These are phyloP conservation scores for Yponomeuta sedellus DNA, from an alignment of 2,888 invertebrate species.

Conservation along the genomic window DNA sequence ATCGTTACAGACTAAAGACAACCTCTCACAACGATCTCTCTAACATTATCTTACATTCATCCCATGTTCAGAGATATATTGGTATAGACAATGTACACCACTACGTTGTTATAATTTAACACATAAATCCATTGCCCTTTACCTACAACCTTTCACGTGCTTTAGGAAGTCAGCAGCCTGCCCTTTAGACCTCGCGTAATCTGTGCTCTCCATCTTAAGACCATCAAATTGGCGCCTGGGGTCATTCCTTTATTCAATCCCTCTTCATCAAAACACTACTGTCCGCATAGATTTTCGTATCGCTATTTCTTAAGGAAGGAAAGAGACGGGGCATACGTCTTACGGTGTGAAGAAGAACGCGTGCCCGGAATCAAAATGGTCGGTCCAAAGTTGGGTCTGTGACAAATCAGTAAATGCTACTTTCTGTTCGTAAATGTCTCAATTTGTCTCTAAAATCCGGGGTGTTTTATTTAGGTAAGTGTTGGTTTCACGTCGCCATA, in stretches of 20 bases:
- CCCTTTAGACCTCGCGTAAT: conserved; percentile 14
- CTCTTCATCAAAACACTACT: not conserved
- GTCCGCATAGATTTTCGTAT: not conserved
- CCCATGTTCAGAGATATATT: too few relatives aligned
- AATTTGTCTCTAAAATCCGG: conserved; percentile 28
- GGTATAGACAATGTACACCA: too few relatives aligned
- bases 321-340: not conserved
- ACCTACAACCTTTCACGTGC: conserved; percentile 7
- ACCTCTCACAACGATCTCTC: too few relatives aligned
- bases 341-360: not conserved
- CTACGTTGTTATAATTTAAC: not conserved
- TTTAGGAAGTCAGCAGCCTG: not conserved
- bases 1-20: too few relatives aligned
- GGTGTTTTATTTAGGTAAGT: too few relatives aligned
- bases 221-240: conserved; percentile 15
- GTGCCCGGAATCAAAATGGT: too few relatives aligned
- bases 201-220: conserved; percentile 19
- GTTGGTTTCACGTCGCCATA: too few relatives aligned
- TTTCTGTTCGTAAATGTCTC: conserved; percentile 34
- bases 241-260: not conserved
- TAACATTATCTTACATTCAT: too few relatives aligned
- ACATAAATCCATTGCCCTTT: not conserved
- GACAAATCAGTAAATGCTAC: conserved; percentile 40
- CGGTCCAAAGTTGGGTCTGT: conserved; percentile 20
- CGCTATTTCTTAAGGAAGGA: not conserved